A percentile compares a stretch with the other conserved stretches of the same genome.
These are phyloP conservation scores for Philonicus albiceps DNA, from an alignment of 2,888 invertebrate species.

Conservation along the genomic window DNA sequence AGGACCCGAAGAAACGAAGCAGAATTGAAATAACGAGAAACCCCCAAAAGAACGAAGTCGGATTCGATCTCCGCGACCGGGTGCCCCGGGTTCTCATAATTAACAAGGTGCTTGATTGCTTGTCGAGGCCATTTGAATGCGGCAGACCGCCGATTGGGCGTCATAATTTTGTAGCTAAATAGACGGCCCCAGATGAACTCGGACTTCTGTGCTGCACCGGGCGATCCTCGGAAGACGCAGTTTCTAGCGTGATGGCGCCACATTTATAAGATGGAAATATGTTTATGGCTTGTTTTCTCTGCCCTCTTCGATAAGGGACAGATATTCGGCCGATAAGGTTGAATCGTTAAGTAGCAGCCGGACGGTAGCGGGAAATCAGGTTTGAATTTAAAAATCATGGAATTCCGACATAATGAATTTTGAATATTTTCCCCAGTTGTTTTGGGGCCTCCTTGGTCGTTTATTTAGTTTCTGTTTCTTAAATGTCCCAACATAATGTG, in stretches of 20 bases:
- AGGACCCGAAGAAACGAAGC: background rate
- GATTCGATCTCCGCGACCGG: background rate
- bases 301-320: background rate
- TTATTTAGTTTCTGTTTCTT: background rate
- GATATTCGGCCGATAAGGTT: background rate
- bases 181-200: conserved; percentile 5
- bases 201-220: conserved; percentile 25
- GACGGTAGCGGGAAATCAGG: conserved; percentile 25
- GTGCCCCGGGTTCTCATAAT: background rate
- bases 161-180: conserved; percentile 5
- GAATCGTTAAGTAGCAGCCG: background rate
- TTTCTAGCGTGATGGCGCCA: conserved; percentile 35
- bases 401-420: background rate
- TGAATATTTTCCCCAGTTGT: background rate
- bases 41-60: background rate
- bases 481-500: background rate
- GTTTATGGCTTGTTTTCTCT: conserved; percentile 17
- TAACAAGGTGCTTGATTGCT: background rate
- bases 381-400: conserved; percentile 25
- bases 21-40: background rate
- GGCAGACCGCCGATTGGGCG: background rate
- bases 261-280: conserved; percentile 35
- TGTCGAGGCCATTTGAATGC: conserved; percentile 19
- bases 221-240: background rate
- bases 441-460: background rate